Conservation (phyloP, 2,113 vertebrate genomes). For the Hippocampus abdominalis region DNA sequence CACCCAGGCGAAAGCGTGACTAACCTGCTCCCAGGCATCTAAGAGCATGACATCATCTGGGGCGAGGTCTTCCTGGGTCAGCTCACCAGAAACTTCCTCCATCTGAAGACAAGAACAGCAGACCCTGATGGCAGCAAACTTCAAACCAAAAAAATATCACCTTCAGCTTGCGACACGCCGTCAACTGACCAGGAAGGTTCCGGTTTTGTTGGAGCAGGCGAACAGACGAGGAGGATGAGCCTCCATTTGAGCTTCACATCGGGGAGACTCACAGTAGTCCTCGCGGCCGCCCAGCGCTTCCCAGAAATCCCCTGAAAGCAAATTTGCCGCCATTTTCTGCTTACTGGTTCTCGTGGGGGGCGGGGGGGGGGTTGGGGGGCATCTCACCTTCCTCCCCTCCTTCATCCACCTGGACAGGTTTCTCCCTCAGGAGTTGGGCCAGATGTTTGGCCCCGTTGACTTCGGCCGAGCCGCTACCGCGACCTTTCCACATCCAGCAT, state of each 20-base stretch:
- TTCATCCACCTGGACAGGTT: conserved; percentile 73
- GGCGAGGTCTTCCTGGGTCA: conserved; percentile 86
- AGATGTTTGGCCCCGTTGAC: conserved; percentile 75
- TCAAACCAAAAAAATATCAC: neutral
- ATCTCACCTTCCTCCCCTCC: conserved; percentile 81
- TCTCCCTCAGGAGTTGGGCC: conserved; percentile 67
- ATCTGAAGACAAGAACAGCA: conserved; percentile 67
- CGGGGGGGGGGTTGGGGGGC: fast-evolving
- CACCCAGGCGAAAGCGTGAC: neutral
- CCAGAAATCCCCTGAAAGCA: conserved; percentile 80
- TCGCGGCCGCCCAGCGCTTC: conserved; percentile 76
- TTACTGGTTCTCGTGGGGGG: too few relatives aligned
- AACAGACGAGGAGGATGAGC: conserved; percentile 85
- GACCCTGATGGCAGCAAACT: neutral
- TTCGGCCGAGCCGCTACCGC: conserved; percentile 73
- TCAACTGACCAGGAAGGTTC: conserved; percentile 78
- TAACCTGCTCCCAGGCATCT: conserved; percentile 88
- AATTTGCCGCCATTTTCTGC: conserved; percentile 14
- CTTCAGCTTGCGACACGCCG: too few relatives aligned
- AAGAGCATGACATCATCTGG: conserved; percentile 90
- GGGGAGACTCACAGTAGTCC: conserved; percentile 75
- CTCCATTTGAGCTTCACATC: conserved; percentile 82
- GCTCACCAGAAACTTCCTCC: conserved; percentile 87
- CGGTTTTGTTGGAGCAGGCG: conserved; percentile 87
- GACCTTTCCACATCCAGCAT: conserved; percentile 81